Conservation (phyloP, 1,140 invertebrate genomes). For the Drosophila leontia region DNA sequence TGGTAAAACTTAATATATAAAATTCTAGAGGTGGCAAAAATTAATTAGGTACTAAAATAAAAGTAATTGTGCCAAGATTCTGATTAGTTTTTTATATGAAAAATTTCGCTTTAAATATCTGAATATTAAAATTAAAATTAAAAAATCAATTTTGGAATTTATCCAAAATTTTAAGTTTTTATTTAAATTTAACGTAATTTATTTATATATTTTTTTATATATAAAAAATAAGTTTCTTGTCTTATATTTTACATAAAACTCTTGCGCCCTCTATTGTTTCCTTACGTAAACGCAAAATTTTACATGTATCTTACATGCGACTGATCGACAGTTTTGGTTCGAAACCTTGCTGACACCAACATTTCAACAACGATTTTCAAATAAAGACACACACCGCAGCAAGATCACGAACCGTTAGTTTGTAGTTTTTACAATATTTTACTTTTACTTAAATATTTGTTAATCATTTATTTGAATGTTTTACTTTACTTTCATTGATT, state of each 20-base stretch:
- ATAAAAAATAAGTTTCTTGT: too few species aligned
- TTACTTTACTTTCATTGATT: background rate
- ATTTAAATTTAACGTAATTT: background rate
- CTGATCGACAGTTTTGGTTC: background rate
- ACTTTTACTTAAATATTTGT: background rate
- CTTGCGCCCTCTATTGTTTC: background rate
- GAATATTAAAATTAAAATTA: too few species aligned
- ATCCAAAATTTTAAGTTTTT: background rate
- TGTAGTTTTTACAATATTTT: background rate
- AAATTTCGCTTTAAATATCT: too few species aligned
- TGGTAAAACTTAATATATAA: background rate
- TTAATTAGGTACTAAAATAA: background rate
- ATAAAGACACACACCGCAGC: conserved; percentile 1
- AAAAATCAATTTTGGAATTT: too few species aligned
- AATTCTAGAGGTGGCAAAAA: background rate
- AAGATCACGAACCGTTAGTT: background rate
- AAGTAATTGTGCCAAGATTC: background rate
- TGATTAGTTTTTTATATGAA: background rate
- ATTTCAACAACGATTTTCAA: background rate
- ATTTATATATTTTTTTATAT: background rate
- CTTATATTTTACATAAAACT: background rate
- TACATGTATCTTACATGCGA: background rate
- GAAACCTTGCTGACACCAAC: conserved; percentile 4
- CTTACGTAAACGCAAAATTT: background rate
- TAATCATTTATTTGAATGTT: too few species aligned